Evolutionary conservation across 1,140 invertebrate species (phyloP).

Genomic region (Linepithema humile): DNA sequence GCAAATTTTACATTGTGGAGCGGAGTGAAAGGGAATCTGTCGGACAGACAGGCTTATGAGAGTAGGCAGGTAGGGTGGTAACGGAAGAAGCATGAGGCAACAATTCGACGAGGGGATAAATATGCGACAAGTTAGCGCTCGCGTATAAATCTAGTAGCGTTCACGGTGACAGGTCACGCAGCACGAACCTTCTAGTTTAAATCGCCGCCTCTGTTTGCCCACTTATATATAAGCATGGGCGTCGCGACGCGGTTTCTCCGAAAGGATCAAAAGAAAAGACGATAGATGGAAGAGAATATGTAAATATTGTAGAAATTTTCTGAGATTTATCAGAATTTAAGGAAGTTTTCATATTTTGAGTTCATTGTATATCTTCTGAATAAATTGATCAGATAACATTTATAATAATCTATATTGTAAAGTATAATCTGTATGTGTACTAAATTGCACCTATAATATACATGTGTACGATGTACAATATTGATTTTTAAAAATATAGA

Average conservation of each 20-base stretch:
- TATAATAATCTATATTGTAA: too few species aligned
- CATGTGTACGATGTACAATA: too few species aligned
- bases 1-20: not conserved
- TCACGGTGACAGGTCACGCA: conserved; percentile 84
- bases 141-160: conserved; percentile 82
- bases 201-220: conserved; percentile 70
- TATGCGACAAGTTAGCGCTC: conserved; percentile 84
- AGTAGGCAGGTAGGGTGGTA: conserved; percentile 52
- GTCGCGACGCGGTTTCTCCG: conserved; percentile 26
- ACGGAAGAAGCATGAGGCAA: conserved; percentile 45
- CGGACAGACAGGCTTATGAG: conserved; percentile 23
- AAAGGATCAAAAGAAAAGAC: not conserved
- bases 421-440: too few species aligned
- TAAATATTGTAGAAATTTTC: not conserved
- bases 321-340: not conserved
- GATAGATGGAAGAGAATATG: not conserved
- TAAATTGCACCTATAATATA: too few species aligned
- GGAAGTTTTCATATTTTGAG: too few species aligned
- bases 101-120: conserved; percentile 75
- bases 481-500: too few species aligned
- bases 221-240: conserved; percentile 57
- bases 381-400: too few species aligned
- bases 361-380: too few species aligned
- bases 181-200: conserved; percentile 72
- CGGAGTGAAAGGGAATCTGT: not conserved